A percentile compares a stretch with the other conserved stretches of the same genome.
phyloP scores from a whole-genome alignment of 2,888 invertebrate species.

The Rotaria sp. region DNA sequence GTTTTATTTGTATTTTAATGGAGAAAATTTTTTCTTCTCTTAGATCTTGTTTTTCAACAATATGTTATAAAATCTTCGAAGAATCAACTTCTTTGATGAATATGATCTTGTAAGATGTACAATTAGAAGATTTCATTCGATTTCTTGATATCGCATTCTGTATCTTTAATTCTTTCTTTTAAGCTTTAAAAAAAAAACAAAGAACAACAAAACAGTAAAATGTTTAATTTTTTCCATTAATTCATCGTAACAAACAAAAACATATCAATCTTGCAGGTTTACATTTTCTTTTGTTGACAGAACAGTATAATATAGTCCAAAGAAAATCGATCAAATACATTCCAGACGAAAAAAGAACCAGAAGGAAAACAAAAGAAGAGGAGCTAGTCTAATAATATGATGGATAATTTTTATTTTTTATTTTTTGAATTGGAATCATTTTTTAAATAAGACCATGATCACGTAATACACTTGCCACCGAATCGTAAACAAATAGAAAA shows the following conservation, averaged over 20 bases:
- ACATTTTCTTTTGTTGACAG: background rate
- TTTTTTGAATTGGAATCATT: background rate
- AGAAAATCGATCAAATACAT: background rate
- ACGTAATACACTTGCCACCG: slow-evolving; percentile 1
- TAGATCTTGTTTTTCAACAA: too few species aligned
- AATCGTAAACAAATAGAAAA: slow-evolving; percentile 13
- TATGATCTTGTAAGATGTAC: too few species aligned
- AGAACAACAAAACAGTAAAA: too few species aligned
- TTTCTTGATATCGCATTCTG: too few species aligned
- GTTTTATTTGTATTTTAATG: too few species aligned
- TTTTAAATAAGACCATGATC: slow-evolving; percentile 21
- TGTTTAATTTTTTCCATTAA: too few species aligned
- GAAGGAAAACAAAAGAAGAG: background rate
- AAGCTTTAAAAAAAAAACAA: too few species aligned
- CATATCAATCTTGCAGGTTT: background rate
- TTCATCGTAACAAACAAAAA: background rate
- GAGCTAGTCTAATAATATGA: background rate
- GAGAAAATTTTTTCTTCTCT: too few species aligned
- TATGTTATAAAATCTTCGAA: too few species aligned
- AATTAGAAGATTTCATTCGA: too few species aligned
- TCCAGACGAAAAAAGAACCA: background rate
- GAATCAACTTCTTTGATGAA: too few species aligned
- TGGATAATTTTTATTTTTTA: background rate
- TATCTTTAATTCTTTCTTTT: too few species aligned
- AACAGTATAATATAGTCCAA: background rate